These are phyloP conservation scores for Temnothorax unifasciatus DNA, from an alignment of 2,888 invertebrate species.

Conservation along the genomic window DNA sequence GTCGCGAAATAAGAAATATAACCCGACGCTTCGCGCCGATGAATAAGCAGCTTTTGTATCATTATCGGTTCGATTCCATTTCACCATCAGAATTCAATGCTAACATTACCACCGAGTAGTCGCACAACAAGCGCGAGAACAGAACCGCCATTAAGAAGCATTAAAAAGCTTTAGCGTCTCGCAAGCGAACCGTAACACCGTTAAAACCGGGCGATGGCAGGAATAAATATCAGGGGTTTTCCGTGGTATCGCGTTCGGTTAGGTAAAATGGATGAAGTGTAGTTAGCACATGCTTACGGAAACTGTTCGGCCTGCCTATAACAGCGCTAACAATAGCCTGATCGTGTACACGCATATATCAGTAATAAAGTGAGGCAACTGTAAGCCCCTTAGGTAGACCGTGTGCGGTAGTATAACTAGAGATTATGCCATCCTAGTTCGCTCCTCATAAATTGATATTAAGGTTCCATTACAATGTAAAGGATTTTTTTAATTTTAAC, in stretches of 20 bases:
- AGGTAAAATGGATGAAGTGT: slow-evolving; percentile 71
- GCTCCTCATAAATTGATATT: slow-evolving; percentile 76
- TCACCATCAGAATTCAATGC: slow-evolving; percentile 45
- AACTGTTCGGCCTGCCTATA: slow-evolving; percentile 67
- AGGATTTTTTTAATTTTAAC: slow-evolving; percentile 48
- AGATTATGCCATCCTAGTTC: slow-evolving; percentile 71
- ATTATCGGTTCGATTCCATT: slow-evolving; percentile 20
- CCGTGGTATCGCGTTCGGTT: slow-evolving; percentile 62
- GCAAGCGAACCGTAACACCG: slow-evolving; percentile 71
- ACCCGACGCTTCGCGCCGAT: background rate
- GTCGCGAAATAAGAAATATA: slow-evolving; percentile 20
- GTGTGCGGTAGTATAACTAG: slow-evolving; percentile 68
- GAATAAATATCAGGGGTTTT: slow-evolving; percentile 80
- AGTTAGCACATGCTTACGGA: slow-evolving; percentile 72
- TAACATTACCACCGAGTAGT: slow-evolving; percentile 27
- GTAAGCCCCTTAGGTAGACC: slow-evolving; percentile 73
- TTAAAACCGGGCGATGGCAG: slow-evolving; percentile 77
- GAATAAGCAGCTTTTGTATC: slow-evolving; percentile 27
- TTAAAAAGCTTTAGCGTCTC: slow-evolving; percentile 75
- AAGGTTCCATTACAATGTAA: slow-evolving; percentile 70
- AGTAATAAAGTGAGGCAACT: slow-evolving; percentile 76
- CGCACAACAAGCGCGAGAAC: slow-evolving; percentile 41
- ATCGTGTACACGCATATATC: slow-evolving; percentile 80
- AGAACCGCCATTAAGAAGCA: slow-evolving; percentile 65
- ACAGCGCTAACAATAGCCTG: slow-evolving; percentile 69